These are phyloP conservation scores for Helicoverpa assulta DNA, from an alignment of 2,888 invertebrate species.

Conservation along the genomic window DNA sequence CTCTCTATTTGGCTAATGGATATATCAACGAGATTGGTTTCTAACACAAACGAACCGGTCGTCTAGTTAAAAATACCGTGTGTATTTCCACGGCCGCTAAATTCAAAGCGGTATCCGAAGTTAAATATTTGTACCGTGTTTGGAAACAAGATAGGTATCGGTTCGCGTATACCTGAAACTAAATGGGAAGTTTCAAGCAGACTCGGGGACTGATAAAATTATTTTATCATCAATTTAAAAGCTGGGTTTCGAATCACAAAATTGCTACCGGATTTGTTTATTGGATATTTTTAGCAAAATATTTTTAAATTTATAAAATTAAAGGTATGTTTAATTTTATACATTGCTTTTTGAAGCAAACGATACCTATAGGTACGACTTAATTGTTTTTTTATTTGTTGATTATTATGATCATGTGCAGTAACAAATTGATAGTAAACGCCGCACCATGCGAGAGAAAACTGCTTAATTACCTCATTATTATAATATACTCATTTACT, in stretches of 20 bases:
- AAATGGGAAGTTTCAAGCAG: slow-evolving; percentile 46
- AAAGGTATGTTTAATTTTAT: neutral
- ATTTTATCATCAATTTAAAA: slow-evolving; percentile 39
- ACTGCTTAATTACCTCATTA: too few species aligned
- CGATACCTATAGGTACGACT: too few species aligned
- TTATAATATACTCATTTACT: too few species aligned
- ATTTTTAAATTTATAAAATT: too few species aligned
- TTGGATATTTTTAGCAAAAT: neutral
- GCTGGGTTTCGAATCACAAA: slow-evolving; percentile 34
- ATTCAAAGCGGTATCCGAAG: slow-evolving; percentile 67
- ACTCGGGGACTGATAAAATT: slow-evolving; percentile 37
- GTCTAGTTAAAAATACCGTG: slow-evolving; percentile 73
- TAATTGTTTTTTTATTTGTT: too few species aligned
- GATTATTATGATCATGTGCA: too few species aligned
- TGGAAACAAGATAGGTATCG: slow-evolving; percentile 59
- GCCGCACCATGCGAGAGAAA: too few species aligned
- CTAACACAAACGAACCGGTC: slow-evolving; percentile 72
- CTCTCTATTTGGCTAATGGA: slow-evolving; percentile 83
- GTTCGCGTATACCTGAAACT: slow-evolving; percentile 53
- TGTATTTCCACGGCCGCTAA: slow-evolving; percentile 58
- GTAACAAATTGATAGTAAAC: too few species aligned
- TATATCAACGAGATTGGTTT: slow-evolving; percentile 81
- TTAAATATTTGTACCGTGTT: slow-evolving; percentile 68
- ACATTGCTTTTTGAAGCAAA: too few species aligned
- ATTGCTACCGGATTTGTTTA: slow-evolving; percentile 19